Percentiles rank a stretch among this genome's conserved stretches.
Conservation (phyloP, 2,888 invertebrate species). For the Herminia tarsipennalis region DNA sequence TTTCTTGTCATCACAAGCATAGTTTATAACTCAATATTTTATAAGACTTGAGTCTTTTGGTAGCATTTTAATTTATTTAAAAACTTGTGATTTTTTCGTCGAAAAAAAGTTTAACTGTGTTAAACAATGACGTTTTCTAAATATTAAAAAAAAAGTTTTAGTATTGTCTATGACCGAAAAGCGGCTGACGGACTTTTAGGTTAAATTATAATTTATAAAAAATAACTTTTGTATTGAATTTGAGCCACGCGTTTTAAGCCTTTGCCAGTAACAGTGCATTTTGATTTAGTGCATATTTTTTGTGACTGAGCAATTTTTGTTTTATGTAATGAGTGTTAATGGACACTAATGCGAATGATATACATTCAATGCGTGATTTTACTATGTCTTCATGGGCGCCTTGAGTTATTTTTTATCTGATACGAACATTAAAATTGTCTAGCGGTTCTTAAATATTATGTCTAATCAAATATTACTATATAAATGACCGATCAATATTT, state of each 20-base stretch:
- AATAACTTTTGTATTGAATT: slow-evolving; percentile 41
- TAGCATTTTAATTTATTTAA: slow-evolving; percentile 45
- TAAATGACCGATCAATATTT: too few species aligned
- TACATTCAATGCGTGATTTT: slow-evolving; percentile 32
- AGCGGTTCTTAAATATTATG: background rate
- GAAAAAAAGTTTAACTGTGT: slow-evolving; percentile 14
- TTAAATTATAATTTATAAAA: slow-evolving; percentile 64
- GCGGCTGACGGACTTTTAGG: slow-evolving; percentile 30
- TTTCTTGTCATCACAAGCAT: slow-evolving; percentile 41
- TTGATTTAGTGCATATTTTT: slow-evolving; percentile 62
- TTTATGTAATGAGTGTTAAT: slow-evolving; percentile 33
- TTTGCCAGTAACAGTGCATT: slow-evolving; percentile 82
- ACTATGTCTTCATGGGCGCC: slow-evolving; percentile 27
- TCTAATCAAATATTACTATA: too few species aligned
- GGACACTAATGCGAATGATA: slow-evolving; percentile 24
- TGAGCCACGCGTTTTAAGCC: slow-evolving; percentile 45
- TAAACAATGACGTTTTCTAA: slow-evolving; percentile 24
- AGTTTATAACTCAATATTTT: slow-evolving; percentile 22
- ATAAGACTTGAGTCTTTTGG: slow-evolving; percentile 36
- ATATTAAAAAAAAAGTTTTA: slow-evolving; percentile 32
- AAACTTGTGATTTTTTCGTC: slow-evolving; percentile 39
- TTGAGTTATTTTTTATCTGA: slow-evolving; percentile 31
- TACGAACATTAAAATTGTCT: slow-evolving; percentile 23
- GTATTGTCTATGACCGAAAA: slow-evolving; percentile 27
- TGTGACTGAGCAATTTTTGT: slow-evolving; percentile 60